Conservation (phyloP, 2,797 vertebrate species). For the Knipowitschia caucasica region DNA sequence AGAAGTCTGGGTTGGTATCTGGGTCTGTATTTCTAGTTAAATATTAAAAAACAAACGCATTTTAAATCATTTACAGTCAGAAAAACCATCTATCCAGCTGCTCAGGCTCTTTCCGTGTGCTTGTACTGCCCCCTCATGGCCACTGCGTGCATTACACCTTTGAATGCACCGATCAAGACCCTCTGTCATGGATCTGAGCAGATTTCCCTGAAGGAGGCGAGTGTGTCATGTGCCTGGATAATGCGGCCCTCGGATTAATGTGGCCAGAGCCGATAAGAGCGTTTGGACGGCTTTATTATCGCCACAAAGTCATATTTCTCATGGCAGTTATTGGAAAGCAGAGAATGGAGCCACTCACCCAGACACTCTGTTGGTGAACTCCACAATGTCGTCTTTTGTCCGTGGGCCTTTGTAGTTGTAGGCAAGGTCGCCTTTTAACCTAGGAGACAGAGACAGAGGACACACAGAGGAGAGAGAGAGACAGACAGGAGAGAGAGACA, state of each 20-base stretch:
- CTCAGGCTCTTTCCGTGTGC: slow-evolving; percentile 10
- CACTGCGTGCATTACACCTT: slow-evolving; percentile 3
- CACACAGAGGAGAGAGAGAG: too few relatives aligned
- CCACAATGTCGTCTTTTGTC: slow-evolving; percentile 96
- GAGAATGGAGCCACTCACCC: slow-evolving; percentile 78
- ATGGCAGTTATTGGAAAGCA: background rate
- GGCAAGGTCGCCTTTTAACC: slow-evolving; percentile 91
- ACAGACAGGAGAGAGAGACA: too few relatives aligned
- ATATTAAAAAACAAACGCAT: too few relatives aligned
- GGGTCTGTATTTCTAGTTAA: too few relatives aligned
- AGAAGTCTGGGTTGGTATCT: too few relatives aligned
- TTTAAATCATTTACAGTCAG: background rate
- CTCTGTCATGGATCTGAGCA: slow-evolving; percentile 45
- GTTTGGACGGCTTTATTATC: slow-evolving; percentile 25
- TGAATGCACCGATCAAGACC: slow-evolving; percentile 37
- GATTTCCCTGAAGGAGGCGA: slow-evolving; percentile 56
- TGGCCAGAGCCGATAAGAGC: slow-evolving; percentile 37
- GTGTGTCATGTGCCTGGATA: slow-evolving; percentile 51
- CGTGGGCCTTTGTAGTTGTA: slow-evolving; percentile 96
- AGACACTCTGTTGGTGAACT: slow-evolving; percentile 95
- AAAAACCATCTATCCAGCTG: background rate
- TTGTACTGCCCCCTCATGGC: slow-evolving; percentile 59
- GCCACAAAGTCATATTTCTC: slow-evolving; percentile 16
- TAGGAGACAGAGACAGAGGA: slow-evolving; percentile 48
- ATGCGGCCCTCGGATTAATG: slow-evolving; percentile 46